Percentiles rank a stretch among this genome's conserved stretches.
phyloP scores from a whole-genome alignment of 2,797 vertebrate species.

The Fistularia tabacaria region DNA sequence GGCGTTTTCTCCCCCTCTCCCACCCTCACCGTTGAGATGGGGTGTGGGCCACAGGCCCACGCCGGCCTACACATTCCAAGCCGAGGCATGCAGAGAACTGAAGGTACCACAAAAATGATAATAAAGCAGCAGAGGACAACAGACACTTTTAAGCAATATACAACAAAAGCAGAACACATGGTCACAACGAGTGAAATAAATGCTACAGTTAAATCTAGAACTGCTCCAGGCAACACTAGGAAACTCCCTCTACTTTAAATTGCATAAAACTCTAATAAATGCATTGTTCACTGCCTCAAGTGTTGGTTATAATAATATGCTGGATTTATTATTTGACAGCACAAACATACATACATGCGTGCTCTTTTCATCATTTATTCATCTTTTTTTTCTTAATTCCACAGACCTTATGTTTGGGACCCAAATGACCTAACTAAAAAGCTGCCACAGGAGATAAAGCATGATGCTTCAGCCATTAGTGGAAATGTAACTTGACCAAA shows the following conservation, averaged over 20 bases:
- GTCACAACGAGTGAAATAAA: constrained; percentile 52
- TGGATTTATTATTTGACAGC: constrained; percentile 51
- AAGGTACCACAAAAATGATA: constrained; percentile 57
- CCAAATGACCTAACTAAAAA: constrained; percentile 38
- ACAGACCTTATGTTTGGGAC: constrained; percentile 42
- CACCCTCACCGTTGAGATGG: constrained; percentile 71
- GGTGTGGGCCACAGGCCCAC: constrained; percentile 71
- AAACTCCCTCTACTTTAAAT: constrained; percentile 44
- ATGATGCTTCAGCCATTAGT: constrained; percentile 50
- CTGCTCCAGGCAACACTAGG: constrained; percentile 46
- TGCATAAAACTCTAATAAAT: constrained; percentile 45
- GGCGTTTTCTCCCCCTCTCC: constrained; percentile 68
- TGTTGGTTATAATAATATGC: constrained; percentile 45
- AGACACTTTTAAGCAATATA: constrained; percentile 59
- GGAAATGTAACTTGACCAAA: constrained; percentile 45
- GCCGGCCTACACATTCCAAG: constrained; percentile 73
- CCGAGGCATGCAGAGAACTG: constrained; percentile 68
- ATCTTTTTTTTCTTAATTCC: not conserved
- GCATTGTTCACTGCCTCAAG: constrained; percentile 29
- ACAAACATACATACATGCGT: constrained; percentile 36
- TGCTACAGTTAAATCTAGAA: constrained; percentile 47
- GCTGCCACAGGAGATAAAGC: constrained; percentile 39
- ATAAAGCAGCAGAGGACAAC: constrained; percentile 61
- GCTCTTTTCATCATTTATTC: constrained; percentile 29
- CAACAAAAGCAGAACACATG: constrained; percentile 53